These are phyloP conservation scores for Drosophila macrospina DNA, from an alignment of 2,888 invertebrate genomes.

Conservation along the genomic window DNA sequence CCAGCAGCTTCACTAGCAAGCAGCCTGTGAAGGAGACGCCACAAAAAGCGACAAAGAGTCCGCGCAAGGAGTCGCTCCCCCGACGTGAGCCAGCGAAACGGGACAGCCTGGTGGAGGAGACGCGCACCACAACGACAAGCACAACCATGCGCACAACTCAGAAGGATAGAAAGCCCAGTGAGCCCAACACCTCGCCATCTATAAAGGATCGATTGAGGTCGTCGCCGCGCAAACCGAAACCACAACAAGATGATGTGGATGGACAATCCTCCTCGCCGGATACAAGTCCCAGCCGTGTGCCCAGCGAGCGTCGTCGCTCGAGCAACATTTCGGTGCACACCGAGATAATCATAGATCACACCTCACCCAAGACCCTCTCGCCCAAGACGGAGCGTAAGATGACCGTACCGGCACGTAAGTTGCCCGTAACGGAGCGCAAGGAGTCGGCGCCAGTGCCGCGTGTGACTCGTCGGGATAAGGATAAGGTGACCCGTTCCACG, in stretches of 20 bases:
- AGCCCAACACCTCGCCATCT: constrained; percentile 32
- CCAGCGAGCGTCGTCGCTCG: constrained; percentile 79
- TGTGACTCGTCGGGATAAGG: constrained; percentile 85
- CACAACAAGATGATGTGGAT: constrained; percentile 67
- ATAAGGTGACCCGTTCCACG: constrained; percentile 87
- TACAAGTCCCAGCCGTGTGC: constrained; percentile 70
- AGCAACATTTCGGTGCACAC: constrained; percentile 83
- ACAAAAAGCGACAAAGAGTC: constrained; percentile 44
- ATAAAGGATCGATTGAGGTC: constrained; percentile 81
- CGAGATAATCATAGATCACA: constrained; percentile 82
- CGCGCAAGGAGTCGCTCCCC: constrained; percentile 66
- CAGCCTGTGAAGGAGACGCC: constrained; percentile 36
- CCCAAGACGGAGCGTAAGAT: constrained; percentile 47
- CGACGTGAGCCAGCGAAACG: constrained; percentile 50
- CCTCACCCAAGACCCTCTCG: constrained; percentile 68
- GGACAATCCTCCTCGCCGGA: constrained; percentile 76
- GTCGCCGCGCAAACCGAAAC: constrained; percentile 72
- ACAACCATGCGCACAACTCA: constrained; percentile 36
- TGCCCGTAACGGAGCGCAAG: constrained; percentile 84
- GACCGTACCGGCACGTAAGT: constrained; percentile 60
- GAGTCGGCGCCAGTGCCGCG: constrained; percentile 85
- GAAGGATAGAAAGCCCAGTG: constrained; percentile 51
- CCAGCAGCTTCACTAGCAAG: constrained; percentile 29
- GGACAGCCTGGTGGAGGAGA: constrained; percentile 62
- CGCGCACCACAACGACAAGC: constrained; percentile 41